Percentiles rank a stretch among this genome's conserved stretches.
Conservation (phyloP, 2,113 vertebrate genomes). For the Origma solitaria region DNA sequence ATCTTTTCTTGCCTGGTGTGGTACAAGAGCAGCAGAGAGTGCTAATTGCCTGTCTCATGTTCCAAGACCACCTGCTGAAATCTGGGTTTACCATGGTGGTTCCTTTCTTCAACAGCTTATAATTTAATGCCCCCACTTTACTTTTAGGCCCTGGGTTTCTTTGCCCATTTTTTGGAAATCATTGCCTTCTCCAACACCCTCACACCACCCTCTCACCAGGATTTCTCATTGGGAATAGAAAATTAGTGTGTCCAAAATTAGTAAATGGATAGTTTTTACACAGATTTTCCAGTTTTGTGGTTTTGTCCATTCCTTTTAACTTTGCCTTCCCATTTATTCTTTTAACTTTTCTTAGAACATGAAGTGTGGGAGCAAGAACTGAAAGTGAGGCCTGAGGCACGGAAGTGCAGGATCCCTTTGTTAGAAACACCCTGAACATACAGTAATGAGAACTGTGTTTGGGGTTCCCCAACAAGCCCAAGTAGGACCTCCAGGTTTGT, state of each 20-base stretch:
- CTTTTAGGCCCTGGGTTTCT: background rate
- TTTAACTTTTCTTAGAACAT: background rate
- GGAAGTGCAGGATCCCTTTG: background rate
- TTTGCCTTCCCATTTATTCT: background rate
- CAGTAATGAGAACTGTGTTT: background rate
- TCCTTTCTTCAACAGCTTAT: background rate
- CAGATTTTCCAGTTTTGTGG: background rate
- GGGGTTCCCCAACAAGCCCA: background rate
- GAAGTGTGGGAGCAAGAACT: background rate
- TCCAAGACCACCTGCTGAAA: background rate
- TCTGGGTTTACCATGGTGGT: background rate
- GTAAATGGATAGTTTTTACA: background rate
- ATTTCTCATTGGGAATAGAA: background rate
- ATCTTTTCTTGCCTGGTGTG: background rate
- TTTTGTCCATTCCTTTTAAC: background rate
- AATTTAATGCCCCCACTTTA: background rate
- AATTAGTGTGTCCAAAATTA: background rate
- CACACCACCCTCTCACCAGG: rapidly evolving
- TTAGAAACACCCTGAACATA: background rate
- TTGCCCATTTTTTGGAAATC: background rate
- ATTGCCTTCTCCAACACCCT: background rate
- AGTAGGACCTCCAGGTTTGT: background rate
- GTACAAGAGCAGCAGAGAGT: background rate
- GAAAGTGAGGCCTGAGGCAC: background rate
- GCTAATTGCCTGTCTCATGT: background rate